Conservation (phyloP, 2,797 vertebrate genomes). For the Neosalanx taihuensis region DNA sequence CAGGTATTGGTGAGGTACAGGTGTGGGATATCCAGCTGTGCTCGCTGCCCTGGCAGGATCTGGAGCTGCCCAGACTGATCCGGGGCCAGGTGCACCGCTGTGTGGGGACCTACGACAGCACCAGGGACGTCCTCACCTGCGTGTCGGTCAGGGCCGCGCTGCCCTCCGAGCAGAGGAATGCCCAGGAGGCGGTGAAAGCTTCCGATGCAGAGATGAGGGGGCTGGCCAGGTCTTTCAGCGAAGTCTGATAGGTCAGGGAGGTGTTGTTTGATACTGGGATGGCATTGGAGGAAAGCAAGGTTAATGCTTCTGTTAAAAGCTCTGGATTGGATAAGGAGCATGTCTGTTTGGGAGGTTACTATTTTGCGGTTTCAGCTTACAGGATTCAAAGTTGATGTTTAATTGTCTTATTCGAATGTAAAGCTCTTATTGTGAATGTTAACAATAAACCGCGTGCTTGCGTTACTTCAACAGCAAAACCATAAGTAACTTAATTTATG, state of each 20-base stretch:
- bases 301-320: too few relatives aligned
- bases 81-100: constrained; percentile 89
- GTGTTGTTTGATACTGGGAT: background rate
- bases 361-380: background rate
- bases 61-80: constrained; percentile 87
- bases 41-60: constrained; percentile 75
- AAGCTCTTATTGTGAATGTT: constrained; percentile 5
- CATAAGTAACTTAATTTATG: constrained; percentile 49
- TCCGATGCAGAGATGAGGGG: constrained; percentile 84
- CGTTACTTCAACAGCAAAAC: constrained; percentile 35
- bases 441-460: background rate
- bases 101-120: constrained; percentile 86
- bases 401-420: constrained; percentile 16
- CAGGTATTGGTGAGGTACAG: too few relatives aligned
- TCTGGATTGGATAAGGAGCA: background rate
- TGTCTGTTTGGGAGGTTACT: too few relatives aligned
- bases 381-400: constrained; percentile 18
- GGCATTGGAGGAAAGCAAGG: background rate
- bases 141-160: constrained; percentile 85
- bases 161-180: constrained; percentile 82
- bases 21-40: too few relatives aligned
- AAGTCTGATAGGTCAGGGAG: constrained; percentile 68
- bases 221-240: constrained; percentile 72
- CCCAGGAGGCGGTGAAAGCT: constrained; percentile 79
- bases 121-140: constrained; percentile 81